Evolutionary conservation across 1,140 invertebrate genomes (phyloP).

Genomic region (Pseudomyrmex dendroicus): DNA sequence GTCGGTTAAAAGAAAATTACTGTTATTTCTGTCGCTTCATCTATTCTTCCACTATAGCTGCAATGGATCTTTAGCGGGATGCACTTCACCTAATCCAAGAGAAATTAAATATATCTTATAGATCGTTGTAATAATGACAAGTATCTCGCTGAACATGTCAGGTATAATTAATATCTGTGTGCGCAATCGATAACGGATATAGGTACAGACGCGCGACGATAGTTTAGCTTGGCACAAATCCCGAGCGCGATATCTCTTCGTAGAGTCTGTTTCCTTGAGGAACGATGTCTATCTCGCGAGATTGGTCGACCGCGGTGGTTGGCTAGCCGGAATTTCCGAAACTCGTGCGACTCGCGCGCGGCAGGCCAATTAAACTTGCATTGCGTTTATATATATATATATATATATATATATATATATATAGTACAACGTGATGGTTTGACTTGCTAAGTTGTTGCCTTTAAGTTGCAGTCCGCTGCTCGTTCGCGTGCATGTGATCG

Average conservation of each 20-base stretch:
- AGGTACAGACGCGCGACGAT: not conserved
- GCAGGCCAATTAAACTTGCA: too few relatives aligned
- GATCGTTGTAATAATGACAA: not conserved
- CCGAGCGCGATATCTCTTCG: not conserved
- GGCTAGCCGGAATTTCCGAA: too few relatives aligned
- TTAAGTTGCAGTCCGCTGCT: not conserved
- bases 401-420: too few relatives aligned
- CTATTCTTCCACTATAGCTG: too few relatives aligned
- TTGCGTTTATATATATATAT: too few relatives aligned
- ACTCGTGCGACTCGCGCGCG: too few relatives aligned
- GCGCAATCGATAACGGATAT: constrained; percentile 37
- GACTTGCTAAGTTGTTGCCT: too few relatives aligned
- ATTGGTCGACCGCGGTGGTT: too few relatives aligned
- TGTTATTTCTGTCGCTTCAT: not conserved
- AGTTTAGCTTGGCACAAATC: not conserved
- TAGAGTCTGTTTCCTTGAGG: too few relatives aligned
- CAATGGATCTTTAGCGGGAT: not conserved
- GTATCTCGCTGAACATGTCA: not conserved
- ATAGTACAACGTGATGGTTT: too few relatives aligned
- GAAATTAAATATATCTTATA: not conserved
- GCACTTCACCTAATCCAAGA: not conserved
- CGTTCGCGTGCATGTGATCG: not conserved
- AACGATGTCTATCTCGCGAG: too few relatives aligned
- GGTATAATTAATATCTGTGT: constrained; percentile 38
- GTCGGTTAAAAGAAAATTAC: not conserved